These are phyloP conservation scores for Erpetoichthys calabaricus DNA, from an alignment of 2,797 vertebrate genomes.

Conservation along the genomic window DNA sequence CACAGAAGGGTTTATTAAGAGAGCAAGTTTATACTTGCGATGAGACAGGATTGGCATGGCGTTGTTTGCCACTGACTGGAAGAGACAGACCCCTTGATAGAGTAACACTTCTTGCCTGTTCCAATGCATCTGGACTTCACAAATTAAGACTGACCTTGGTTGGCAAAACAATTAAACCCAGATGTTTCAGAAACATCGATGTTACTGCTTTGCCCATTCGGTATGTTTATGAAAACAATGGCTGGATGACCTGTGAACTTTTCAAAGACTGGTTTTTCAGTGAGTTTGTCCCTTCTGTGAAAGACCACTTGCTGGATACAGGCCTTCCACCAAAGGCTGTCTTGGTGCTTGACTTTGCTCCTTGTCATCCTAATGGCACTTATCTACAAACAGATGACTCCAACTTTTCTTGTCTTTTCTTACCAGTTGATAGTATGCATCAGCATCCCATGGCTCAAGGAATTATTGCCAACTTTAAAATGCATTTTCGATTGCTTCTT, in stretches of 20 bases:
- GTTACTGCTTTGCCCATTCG: not conserved
- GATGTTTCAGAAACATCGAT: not conserved
- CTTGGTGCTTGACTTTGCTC: not conserved
- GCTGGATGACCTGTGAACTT: not conserved
- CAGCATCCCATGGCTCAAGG: not conserved
- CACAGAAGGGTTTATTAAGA: not conserved
- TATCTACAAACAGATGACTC: not conserved
- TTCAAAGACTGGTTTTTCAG: conserved; percentile 1
- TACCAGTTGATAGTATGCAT: not conserved
- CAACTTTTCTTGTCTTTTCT: not conserved
- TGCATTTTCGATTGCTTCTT: conserved; percentile 1
- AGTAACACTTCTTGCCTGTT: not conserved
- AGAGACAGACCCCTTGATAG: not conserved
- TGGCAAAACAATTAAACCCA: not conserved
- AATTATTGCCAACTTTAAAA: not conserved
- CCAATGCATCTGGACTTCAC: not conserved
- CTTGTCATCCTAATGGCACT: not conserved
- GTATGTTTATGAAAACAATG: not conserved
- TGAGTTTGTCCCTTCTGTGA: not conserved
- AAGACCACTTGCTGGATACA: not conserved
- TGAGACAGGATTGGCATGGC: not conserved
- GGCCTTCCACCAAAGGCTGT: not conserved
- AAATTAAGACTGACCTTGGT: not conserved
- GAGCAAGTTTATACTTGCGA: not conserved
- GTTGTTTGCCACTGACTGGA: not conserved